Conservation (phyloP, 2,888 invertebrate genomes). For the Hipparchia semele region DNA sequence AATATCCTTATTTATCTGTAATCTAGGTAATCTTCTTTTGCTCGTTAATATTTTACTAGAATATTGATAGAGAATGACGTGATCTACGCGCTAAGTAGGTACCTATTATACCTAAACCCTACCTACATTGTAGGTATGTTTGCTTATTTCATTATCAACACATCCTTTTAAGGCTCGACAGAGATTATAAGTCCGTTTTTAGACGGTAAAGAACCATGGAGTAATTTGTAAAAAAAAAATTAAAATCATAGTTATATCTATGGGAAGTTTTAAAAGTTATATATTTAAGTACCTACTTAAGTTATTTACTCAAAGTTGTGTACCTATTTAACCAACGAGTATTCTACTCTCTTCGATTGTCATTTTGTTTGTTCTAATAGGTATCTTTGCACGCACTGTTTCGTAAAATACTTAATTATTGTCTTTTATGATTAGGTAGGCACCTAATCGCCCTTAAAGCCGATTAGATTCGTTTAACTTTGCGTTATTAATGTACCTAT, state of each 20-base stretch:
- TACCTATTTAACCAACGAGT: too few species aligned
- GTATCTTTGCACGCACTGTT: too few species aligned
- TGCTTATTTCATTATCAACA: constrained; percentile 6
- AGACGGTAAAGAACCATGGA: background rate
- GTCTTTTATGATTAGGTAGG: too few species aligned
- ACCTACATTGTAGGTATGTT: background rate
- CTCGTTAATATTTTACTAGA: background rate
- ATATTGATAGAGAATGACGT: background rate
- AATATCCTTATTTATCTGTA: too few species aligned
- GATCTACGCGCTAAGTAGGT: background rate
- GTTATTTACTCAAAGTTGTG: too few species aligned
- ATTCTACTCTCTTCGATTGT: too few species aligned
- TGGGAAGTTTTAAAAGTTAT: too few species aligned
- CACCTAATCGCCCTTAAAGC: background rate
- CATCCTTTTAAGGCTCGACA: constrained; percentile 6
- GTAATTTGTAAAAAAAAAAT: too few species aligned
- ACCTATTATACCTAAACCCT: background rate
- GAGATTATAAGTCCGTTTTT: background rate
- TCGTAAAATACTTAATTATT: too few species aligned
- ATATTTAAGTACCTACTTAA: too few species aligned
- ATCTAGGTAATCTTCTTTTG: background rate
- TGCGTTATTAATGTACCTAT: background rate
- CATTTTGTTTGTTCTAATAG: too few species aligned
- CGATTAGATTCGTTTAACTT: background rate
- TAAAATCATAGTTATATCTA: too few species aligned